Evolutionary conservation across 2,888 invertebrate genomes (phyloP), one percentile per base, ranked within the genome.

Genomic region (Nezara viridula): DNA sequence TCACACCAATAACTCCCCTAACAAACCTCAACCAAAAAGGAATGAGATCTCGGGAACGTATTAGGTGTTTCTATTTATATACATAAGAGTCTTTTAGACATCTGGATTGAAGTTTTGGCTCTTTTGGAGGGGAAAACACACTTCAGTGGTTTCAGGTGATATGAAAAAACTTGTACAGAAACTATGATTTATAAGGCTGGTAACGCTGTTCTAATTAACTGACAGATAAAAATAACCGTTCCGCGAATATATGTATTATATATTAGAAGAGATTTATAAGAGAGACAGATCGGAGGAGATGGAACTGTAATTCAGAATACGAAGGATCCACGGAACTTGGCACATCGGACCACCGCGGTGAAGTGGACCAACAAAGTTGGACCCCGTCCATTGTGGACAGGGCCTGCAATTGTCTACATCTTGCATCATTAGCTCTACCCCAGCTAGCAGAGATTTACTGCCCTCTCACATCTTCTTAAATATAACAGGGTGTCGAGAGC

Each of bases 401-500:
- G 27, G 32, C 32, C 32, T 73, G 32, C 66, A 73, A 73, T 73
- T 73, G 66, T 73, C 66, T 73, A 73, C 32, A 37, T 73, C 60
- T 73, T 73, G 66, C 32, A 73, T 37, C 66, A 73, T 73, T 73
- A 73, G 66, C 37, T 37, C 21, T 37, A 32, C 27, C 32, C 5
- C n/a, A 32, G 19, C 37, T 19, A 44, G 44, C 37, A 9, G 32
- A 37, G 66, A 73, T 73, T 73, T 73, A 73, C 9, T 73, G 66
- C 32, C 7, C 37, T 73, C 66, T 66, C 66, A 7, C 66, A 37
- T 73, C 66, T 73, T 73, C 66, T 73, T 73, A 73, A 73, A 73
- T 73, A 73, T 37, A 73, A 73, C 66, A 73, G 66, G 66, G 66
- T 73, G 66, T 73, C 66, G 66, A 73, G 32, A 37, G 32, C 19